Conservation (phyloP, 2,888 invertebrate genomes). For the Amphipyra tragopoginis region DNA sequence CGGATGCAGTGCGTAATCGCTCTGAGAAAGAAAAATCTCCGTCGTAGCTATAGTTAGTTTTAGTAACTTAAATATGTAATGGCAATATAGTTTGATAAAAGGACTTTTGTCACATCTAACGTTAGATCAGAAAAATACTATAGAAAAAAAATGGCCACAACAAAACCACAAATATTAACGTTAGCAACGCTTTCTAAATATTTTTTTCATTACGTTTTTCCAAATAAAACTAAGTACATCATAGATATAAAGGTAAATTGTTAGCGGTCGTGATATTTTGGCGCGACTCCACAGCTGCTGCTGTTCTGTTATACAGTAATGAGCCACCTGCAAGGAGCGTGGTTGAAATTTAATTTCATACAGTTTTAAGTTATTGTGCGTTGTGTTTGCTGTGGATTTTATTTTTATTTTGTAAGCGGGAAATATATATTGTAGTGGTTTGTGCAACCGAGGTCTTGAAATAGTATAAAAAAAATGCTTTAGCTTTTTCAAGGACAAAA, state of each 20-base stretch:
- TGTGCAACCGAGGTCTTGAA: too few relatives aligned
- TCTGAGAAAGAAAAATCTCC: too few relatives aligned
- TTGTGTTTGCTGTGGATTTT: constrained; percentile 44
- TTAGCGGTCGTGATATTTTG: constrained; percentile 69
- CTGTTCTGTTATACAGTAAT: constrained; percentile 52
- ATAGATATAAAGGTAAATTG: constrained; percentile 51
- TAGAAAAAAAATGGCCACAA: background rate
- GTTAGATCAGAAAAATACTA: background rate
- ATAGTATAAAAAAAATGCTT: too few relatives aligned
- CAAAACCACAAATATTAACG: background rate
- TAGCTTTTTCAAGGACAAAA: too few relatives aligned
- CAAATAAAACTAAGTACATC: constrained; percentile 30
- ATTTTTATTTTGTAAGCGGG: constrained; percentile 19
- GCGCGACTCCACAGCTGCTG: constrained; percentile 68
- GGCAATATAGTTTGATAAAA: too few relatives aligned
- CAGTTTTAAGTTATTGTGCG: constrained; percentile 51
- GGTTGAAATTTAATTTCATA: constrained; percentile 55
- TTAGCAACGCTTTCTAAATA: constrained; percentile 5
- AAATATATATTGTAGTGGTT: background rate
- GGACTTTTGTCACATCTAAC: too few relatives aligned
- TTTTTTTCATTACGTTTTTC: constrained; percentile 26
- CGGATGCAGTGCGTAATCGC: too few relatives aligned
- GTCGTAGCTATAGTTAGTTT: too few relatives aligned
- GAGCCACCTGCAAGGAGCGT: constrained; percentile 63
- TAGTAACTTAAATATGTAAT: too few relatives aligned